phyloP scores from a whole-genome alignment of 92 coral and sea anemone genomes.

The Desmophyllum pertusum region DNA sequence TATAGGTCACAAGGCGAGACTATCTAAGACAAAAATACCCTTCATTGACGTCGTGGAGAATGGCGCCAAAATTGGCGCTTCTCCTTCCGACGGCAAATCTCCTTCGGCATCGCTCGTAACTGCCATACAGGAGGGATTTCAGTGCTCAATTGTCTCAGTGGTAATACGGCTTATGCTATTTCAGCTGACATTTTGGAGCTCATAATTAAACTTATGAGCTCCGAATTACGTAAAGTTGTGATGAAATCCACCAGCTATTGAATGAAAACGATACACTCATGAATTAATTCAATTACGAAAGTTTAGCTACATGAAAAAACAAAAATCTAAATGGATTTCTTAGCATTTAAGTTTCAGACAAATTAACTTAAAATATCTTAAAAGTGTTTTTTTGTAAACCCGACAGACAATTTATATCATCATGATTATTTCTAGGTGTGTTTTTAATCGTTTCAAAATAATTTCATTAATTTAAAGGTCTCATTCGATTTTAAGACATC shows the following conservation, averaged over 20 bases:
- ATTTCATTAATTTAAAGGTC: background rate
- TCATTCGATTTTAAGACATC: background rate
- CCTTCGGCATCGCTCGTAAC: too few species aligned
- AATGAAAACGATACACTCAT: background rate
- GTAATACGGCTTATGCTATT: too few species aligned
- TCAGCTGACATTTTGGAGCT: too few species aligned
- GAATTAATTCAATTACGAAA: too few species aligned
- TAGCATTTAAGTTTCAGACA: background rate
- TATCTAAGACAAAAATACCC: background rate
- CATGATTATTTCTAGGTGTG: background rate
- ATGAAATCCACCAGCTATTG: background rate
- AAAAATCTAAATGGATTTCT: background rate
- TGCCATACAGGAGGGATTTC: too few species aligned
- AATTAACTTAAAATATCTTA: slow-evolving; percentile 1
- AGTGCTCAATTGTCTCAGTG: too few species aligned
- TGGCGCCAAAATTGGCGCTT: too few species aligned
- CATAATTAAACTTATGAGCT: background rate
- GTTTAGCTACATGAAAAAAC: background rate
- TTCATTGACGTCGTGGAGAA: too few species aligned
- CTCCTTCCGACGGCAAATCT: too few species aligned
- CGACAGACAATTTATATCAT: background rate
- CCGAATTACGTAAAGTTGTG: background rate
- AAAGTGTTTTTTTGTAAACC: background rate
- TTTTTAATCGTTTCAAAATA: background rate
- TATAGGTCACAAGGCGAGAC: background rate